phyloP scores from a whole-genome alignment of 2,797 vertebrate species.

The Fratercula arctica region DNA sequence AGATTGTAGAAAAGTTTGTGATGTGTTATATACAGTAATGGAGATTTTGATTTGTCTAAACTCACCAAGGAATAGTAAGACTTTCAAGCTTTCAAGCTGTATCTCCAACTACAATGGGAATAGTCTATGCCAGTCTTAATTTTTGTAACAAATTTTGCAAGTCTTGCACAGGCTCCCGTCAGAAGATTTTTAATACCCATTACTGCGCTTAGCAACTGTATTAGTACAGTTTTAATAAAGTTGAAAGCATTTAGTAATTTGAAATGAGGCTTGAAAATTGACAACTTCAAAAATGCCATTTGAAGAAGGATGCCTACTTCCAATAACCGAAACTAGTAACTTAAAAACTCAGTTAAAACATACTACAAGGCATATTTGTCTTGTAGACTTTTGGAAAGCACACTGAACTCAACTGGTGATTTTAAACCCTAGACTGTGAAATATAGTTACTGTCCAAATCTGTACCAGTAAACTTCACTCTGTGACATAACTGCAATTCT shows the following conservation, averaged over 20 bases:
- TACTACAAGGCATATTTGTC: not conserved
- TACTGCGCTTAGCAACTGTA: not conserved
- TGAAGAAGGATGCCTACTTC: not conserved
- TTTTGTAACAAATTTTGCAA: not conserved
- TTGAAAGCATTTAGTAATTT: not conserved
- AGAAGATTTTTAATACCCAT: not conserved
- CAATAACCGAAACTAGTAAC: not conserved
- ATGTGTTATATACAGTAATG: not conserved
- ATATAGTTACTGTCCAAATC: not conserved
- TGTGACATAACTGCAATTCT: not conserved
- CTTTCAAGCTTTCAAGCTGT: not conserved
- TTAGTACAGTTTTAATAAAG: not conserved
- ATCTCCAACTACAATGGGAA: not conserved
- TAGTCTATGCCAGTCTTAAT: not conserved
- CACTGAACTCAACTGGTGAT: not conserved
- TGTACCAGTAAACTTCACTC: not conserved
- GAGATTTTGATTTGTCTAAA: not conserved
- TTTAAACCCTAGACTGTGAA: not conserved
- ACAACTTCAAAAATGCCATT: not conserved
- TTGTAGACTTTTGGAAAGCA: not conserved
- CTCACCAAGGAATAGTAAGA: not conserved
- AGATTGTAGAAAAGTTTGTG: not conserved
- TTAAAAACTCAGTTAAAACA: not conserved
- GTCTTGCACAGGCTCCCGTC: not conserved
- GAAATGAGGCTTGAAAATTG: not conserved